A percentile compares a stretch with the other conserved stretches of the same genome.
phyloP scores from a whole-genome alignment of 2,888 invertebrate genomes.

The Callimorpha dominula region DNA sequence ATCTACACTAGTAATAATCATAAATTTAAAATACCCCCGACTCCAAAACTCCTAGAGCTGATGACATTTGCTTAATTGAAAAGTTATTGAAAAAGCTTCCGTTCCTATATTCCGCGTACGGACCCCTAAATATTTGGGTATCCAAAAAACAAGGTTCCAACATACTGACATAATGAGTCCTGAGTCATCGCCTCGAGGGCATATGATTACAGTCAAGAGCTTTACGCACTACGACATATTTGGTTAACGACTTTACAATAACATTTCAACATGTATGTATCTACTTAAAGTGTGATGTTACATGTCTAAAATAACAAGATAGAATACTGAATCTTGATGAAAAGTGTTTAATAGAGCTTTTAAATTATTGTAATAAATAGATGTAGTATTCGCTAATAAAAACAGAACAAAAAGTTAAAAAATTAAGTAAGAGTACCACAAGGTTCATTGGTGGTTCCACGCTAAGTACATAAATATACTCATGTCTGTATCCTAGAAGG shows the following conservation, averaged over 20 bases:
- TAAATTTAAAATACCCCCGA: too few relatives aligned
- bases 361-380: background rate
- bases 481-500: background rate
- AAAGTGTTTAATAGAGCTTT: background rate
- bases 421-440: background rate
- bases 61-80: too few relatives aligned
- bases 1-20: too few relatives aligned
- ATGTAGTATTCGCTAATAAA: background rate
- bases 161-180: slow-evolving; percentile 37
- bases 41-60: too few relatives aligned
- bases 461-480: background rate
- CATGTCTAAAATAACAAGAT: background rate
- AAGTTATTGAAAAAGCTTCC: background rate
- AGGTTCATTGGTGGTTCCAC: background rate
- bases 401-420: background rate
- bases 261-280: background rate
- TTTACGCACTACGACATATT: slow-evolving; percentile 16
- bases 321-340: background rate
- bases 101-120: background rate
- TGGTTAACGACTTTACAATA: slow-evolving; percentile 12
- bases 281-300: background rate
- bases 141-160: slow-evolving; percentile 29
- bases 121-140: slow-evolving; percentile 40
- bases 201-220: slow-evolving; percentile 19
- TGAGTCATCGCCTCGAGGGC: slow-evolving; percentile 39